These are phyloP conservation scores for Heloderma charlesbogerti DNA, from an alignment of 2,113 vertebrate genomes.

Conservation along the genomic window DNA sequence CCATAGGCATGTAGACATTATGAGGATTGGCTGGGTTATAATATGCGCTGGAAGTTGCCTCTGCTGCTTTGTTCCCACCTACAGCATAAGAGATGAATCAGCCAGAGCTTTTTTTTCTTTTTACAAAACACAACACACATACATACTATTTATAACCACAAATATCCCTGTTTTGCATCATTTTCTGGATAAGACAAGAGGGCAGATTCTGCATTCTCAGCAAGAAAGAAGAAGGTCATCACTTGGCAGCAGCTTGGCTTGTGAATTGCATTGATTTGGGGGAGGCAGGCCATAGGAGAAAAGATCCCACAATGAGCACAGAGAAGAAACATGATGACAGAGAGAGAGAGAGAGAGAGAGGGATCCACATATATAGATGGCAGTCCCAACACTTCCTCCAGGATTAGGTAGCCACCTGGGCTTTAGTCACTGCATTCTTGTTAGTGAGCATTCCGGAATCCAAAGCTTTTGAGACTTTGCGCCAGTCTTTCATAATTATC, in stretches of 20 bases:
- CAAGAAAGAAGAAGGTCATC: not conserved
- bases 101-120: not conserved
- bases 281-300: not conserved
- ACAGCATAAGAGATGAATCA: conserved; percentile 23
- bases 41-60: conserved; percentile 87
- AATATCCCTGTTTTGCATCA: not conserved
- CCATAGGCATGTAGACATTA: conserved; percentile 92
- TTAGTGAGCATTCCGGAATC: not conserved
- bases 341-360: not conserved
- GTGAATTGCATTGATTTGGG: not conserved
- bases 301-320: not conserved
- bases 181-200: conserved; percentile 1
- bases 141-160: not conserved
- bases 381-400: not conserved
- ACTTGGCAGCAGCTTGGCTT: not conserved
- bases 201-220: not conserved
- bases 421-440: not conserved
- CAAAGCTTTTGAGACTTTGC: not conserved
- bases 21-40: conserved; percentile 91
- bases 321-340: not conserved
- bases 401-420: not conserved
- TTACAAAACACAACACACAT: not conserved
- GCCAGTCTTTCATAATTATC: not conserved
- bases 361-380: not conserved
- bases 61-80: conserved; percentile 85